Evolutionary conservation across 2,797 vertebrate species (phyloP), one percentile per base, ranked within the genome.

Genomic region (Valencia hispanica): DNA sequence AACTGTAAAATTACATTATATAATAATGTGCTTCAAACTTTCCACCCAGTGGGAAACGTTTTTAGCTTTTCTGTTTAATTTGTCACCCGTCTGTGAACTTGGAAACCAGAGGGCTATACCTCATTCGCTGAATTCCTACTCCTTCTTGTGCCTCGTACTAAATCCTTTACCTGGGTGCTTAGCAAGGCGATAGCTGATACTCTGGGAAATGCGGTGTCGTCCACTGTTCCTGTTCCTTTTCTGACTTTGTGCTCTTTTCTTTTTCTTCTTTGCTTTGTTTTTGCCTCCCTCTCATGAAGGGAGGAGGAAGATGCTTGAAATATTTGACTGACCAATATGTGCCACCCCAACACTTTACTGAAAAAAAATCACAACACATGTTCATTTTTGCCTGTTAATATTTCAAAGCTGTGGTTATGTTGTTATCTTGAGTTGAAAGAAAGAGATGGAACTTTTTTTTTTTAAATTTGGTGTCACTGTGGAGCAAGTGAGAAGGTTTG

Each of bases 241-340:
- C 77, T 47, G 74, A 86, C 74, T 84, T 65, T 83, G 41, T 27
- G 51, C 80, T 72, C 79, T 84, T n/a, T n/a, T 83, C 81, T 80
- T 59, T 82, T n/a, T n/a, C n/a, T n/a, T 74, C 68, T 83, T 59
- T 59, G 57, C 25, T 8, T 90, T 88, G 86, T 80, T 83, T 81
- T 80, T 53, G 50, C 84, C 82, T 86, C 84, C 85, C 84, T 89
- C 73, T 88, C 70, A 41, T 51, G 18, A 81, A 86, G 78, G 84
- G 83, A 79, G 85, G 83, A 79, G 73, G 70, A 79, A 79, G 79
- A 83, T 71, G 79, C 84, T 88, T 90, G 82, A 88, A 86, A 77
- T 88, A 88, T 92, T 94, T 94, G 94, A 94, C 94, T 94, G 94
- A 94, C 93, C 88, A 91, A 95, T 94, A 95, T 92, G 92, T 88